phyloP scores from a whole-genome alignment of 2,888 invertebrate species.

The Melitaea athalia region DNA sequence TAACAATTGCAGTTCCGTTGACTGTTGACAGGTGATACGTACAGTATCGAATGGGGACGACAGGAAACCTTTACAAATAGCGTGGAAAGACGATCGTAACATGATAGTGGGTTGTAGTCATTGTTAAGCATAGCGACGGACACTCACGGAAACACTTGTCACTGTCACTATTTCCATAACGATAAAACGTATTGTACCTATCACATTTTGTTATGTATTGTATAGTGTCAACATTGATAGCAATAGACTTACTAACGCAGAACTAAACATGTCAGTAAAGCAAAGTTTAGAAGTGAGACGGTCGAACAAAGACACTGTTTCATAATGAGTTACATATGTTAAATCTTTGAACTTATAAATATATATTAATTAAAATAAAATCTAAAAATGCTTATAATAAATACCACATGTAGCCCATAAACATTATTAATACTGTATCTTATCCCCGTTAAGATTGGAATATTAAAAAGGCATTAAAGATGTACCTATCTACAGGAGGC shows the following conservation, averaged over 20 bases:
- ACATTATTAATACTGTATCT: background rate
- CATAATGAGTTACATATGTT: background rate
- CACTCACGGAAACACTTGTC: conserved; percentile 78
- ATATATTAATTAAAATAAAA: no score
- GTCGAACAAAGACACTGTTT: background rate
- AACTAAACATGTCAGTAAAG: background rate
- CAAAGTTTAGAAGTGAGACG: background rate
- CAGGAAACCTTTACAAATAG: conserved; percentile 75
- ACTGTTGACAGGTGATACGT: conserved; percentile 51
- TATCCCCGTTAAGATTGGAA: background rate
- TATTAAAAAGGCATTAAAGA: conserved; percentile 22
- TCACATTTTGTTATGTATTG: conserved; percentile 15
- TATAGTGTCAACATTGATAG: conserved; percentile 15
- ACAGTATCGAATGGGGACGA: conserved; percentile 61
- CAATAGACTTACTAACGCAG: background rate
- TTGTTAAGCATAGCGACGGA: conserved; percentile 71
- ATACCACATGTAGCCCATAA: background rate
- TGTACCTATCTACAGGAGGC: background rate
- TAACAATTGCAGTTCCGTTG: conserved; percentile 49
- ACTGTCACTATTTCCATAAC: conserved; percentile 52
- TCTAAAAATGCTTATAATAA: background rate
- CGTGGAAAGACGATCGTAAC: conserved; percentile 63
- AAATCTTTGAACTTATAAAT: no score
- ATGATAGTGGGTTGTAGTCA: conserved; percentile 62
- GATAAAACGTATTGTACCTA: conserved; percentile 27